phyloP scores from a whole-genome alignment of 2,113 vertebrate species.

The Leptobrachium ailaonicum region DNA sequence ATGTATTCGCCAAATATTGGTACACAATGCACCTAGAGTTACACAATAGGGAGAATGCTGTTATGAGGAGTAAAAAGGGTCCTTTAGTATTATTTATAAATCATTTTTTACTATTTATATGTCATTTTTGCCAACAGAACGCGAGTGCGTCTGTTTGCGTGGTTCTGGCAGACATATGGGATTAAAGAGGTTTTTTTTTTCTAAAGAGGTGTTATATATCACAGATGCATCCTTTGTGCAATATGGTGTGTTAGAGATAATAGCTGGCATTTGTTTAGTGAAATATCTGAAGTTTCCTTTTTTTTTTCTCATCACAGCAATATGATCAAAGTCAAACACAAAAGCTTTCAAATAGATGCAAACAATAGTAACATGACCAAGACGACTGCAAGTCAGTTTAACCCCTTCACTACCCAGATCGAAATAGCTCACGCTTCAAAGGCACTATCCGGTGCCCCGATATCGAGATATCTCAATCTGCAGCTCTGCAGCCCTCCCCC shows the following conservation, averaged over 20 bases:
- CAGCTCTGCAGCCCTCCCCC: too few species aligned
- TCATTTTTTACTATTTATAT: background rate
- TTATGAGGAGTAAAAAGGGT: background rate
- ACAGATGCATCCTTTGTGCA: slow-evolving; percentile 67
- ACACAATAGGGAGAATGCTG: too few species aligned
- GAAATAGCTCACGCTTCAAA: too few species aligned
- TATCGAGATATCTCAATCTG: too few species aligned
- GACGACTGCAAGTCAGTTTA: background rate
- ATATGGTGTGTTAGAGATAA: slow-evolving; percentile 73
- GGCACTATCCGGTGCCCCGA: too few species aligned
- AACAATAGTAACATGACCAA: slow-evolving; percentile 4
- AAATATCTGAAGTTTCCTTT: slow-evolving; percentile 52
- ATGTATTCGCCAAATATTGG: too few species aligned
- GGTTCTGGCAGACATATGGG: slow-evolving; percentile 68
- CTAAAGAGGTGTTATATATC: slow-evolving; percentile 74
- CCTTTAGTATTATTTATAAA: background rate
- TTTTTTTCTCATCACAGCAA: slow-evolving; percentile 5
- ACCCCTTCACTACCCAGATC: background rate
- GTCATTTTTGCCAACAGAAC: slow-evolving; percentile 14
- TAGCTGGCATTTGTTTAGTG: slow-evolving; percentile 59
- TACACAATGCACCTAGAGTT: too few species aligned
- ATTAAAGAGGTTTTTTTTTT: slow-evolving; percentile 71
- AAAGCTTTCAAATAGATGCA: background rate
- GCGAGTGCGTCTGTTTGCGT: slow-evolving; percentile 26
- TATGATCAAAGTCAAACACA: slow-evolving; percentile 24